phyloP scores from a whole-genome alignment of 2,113 vertebrate species.

The Vulpes ferrilata region DNA sequence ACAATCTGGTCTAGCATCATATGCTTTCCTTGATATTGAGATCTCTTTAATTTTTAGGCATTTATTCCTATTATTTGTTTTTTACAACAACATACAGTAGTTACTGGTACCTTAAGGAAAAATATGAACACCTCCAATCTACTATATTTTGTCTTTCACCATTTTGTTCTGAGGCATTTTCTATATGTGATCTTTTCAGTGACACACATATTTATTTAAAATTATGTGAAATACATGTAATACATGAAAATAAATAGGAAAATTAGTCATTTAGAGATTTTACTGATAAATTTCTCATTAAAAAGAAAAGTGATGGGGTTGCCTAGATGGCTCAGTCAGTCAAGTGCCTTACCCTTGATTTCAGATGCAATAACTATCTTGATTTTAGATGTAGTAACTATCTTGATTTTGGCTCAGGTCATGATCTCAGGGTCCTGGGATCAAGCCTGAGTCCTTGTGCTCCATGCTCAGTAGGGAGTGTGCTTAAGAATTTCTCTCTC shows the following conservation, averaged over 20 bases:
- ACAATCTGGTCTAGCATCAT: not conserved
- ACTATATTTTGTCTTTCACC: not conserved
- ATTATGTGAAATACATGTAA: not conserved
- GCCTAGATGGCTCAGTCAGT: not conserved
- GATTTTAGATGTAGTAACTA: no score
- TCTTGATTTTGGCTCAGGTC: not conserved
- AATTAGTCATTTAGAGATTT: not conserved
- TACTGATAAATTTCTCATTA: slow-evolving; percentile 14
- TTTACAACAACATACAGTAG: not conserved
- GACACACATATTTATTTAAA: not conserved
- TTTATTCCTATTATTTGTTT: slow-evolving; percentile 33
- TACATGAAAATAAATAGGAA: slow-evolving; percentile 3
- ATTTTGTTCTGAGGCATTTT: not conserved
- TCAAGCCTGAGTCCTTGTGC: no score
- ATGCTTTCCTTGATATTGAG: not conserved
- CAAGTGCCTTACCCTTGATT: not conserved
- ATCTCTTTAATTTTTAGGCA: not conserved
- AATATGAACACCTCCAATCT: not conserved
- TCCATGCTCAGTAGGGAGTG: not conserved
- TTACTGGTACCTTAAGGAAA: not conserved
- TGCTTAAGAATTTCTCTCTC: not conserved
- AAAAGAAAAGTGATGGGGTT: not conserved
- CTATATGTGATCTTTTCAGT: not conserved
- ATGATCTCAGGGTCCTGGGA: not conserved
- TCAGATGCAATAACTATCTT: not conserved